Base-by-base conservation (phyloP, 2,888 invertebrate species). In the Hydraecia micacea region DNA sequence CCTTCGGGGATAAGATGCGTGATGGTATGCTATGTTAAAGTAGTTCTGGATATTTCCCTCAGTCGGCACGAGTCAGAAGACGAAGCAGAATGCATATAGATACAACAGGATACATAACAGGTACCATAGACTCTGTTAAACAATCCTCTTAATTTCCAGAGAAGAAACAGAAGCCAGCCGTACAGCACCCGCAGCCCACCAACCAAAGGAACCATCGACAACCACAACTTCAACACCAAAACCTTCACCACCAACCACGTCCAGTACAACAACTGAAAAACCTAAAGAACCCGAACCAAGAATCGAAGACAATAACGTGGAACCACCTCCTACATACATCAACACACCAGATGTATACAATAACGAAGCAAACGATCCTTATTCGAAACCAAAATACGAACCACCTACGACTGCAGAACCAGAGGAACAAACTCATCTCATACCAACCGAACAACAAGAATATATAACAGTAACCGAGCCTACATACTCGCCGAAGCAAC, bases 91-190 rank as follows among this genome's bases (percentile, higher is more conserved):
- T 52, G 52, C 52, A 21, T 52, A 21, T 46, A 21, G 8, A 21
- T 63, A 25, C 2, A 36, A 63, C 11, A 0, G 6, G 11, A 25
- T 13, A 25, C 6, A 62, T 36, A 36, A 62, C 21, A 62, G 21
- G 21, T 21, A 21, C 32, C 62, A 63, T 13, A 36, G 6, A 36
- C 11, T 36, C 25, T 7, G 25, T 36, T 25, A 25, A 36, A 67
- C n/a, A 52, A 36, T 1, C 1, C 13, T 36, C 39, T 66, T 46
- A 25, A 36, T 78, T 92, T 92, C 81, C 85, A 94, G 95, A 0
- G 96, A 96, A 87, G 95, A 94, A 81, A 87, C 90, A 32, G 83
- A 89, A 52, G 42, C 81, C 1, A 90, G 90, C 11, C 73, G 78
- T 21, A 89, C 89, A 25, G 72, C 79, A 21, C 52, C 82, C 32